These are phyloP conservation scores for Cosmia pyralina DNA, from an alignment of 2,888 invertebrate genomes.

Conservation along the genomic window DNA sequence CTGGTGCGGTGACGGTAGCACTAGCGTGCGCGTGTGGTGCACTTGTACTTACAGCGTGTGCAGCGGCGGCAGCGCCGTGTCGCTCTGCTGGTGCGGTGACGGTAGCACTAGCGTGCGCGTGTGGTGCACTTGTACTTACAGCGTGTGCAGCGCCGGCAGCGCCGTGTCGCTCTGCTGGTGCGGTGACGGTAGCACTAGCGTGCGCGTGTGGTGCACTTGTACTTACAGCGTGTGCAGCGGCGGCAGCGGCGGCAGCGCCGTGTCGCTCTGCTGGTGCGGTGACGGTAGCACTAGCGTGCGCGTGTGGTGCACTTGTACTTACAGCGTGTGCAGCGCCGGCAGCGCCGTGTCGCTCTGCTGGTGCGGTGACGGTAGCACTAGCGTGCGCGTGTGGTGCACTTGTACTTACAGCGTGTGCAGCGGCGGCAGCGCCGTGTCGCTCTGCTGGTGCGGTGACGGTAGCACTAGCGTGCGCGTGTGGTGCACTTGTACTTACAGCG, in stretches of 20 bases:
- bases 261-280: slow-evolving; percentile 92
- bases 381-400: neutral
- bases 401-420: slow-evolving; percentile 95
- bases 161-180: slow-evolving; percentile 92
- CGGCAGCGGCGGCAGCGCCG: slow-evolving; percentile 93
- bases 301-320: slow-evolving; percentile 83
- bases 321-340: slow-evolving; percentile 94
- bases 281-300: neutral
- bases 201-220: neutral
- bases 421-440: slow-evolving; percentile 92
- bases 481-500: slow-evolving; percentile 92
- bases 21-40: neutral
- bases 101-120: neutral
- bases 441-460: no score
- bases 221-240: slow-evolving; percentile 95
- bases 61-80: slow-evolving; percentile 93
- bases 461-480: neutral
- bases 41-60: slow-evolving; percentile 94
- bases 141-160: slow-evolving; percentile 93
- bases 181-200: neutral
- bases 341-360: slow-evolving; percentile 93
- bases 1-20: no score
- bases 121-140: slow-evolving; percentile 91
- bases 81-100: no score
- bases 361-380: neutral